phyloP scores from a whole-genome alignment of 2,797 vertebrate genomes.

The Muraenolepis orangiensis region DNA sequence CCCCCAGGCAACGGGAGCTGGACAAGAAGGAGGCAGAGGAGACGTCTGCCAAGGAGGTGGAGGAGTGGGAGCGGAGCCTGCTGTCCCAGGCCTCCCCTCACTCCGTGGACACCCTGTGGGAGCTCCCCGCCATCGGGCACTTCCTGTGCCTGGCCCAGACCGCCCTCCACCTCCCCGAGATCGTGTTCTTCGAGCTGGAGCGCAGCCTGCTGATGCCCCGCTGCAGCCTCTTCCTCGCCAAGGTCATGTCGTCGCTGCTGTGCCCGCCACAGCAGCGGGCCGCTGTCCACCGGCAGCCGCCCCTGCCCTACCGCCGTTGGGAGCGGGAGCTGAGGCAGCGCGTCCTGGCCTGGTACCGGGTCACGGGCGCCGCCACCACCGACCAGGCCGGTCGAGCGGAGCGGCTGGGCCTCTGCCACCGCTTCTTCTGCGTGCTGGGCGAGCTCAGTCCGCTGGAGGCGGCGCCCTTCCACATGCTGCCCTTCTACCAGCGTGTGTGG shows the following conservation, averaged over 20 bases:
- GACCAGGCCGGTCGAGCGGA: slow-evolving; percentile 82
- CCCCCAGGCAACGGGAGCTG: slow-evolving; percentile 86
- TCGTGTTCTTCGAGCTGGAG: slow-evolving; percentile 95
- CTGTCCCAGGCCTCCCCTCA: slow-evolving; percentile 84
- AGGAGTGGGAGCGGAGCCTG: slow-evolving; percentile 91
- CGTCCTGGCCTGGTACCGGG: slow-evolving; percentile 87
- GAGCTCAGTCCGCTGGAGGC: slow-evolving; percentile 87
- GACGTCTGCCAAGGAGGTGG: slow-evolving; percentile 91
- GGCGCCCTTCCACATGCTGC: slow-evolving; percentile 87
- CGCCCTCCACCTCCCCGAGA: slow-evolving; percentile 94
- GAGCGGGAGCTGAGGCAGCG: slow-evolving; percentile 88
- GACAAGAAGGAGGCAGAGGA: slow-evolving; percentile 95
- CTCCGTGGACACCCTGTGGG: slow-evolving; percentile 89
- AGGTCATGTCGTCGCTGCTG: slow-evolving; percentile 95
- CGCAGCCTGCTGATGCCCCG: slow-evolving; percentile 96
- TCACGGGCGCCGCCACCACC: slow-evolving; percentile 75
- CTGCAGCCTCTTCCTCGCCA: slow-evolving; percentile 89
- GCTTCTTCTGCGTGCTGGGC: slow-evolving; percentile 88
- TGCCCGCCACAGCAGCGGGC: slow-evolving; percentile 85
- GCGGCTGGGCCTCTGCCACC: slow-evolving; percentile 87
- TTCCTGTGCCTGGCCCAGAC: slow-evolving; percentile 96
- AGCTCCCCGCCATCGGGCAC: slow-evolving; percentile 96
- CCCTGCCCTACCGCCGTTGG: slow-evolving; percentile 88
- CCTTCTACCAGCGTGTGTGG: slow-evolving; percentile 93
- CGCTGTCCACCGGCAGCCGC: slow-evolving; percentile 84